Evolutionary conservation across 2,888 invertebrate genomes (phyloP), one percentile per base, ranked within the genome.

Genomic region (Amiota minor): DNA sequence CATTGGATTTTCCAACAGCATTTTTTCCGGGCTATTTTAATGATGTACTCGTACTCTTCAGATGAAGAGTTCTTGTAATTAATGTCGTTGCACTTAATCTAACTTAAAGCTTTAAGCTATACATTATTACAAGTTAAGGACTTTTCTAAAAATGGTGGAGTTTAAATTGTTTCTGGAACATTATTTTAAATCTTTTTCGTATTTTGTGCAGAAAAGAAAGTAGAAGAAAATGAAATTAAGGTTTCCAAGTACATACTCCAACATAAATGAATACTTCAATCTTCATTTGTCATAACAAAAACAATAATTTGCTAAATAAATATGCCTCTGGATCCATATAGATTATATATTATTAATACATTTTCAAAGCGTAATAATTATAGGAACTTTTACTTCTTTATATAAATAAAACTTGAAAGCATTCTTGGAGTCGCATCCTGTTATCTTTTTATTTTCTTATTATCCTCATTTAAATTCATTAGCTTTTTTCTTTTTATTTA

Each of bases 381-480:
- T 35, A 6, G 35, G 6, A 35, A 35, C 2, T 4, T 35, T 35
- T 35, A 35, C 35, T 35, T 35, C 35, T 35, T 35, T 6, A 35
- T 35, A 35, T 8, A 35, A 35, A 35, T 6, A 35, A 35, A 6
- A 6, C 35, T 35, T 35, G 35, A 35, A 35, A 35, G 35, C 35
- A 35, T 35, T 6, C 35, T 35, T 35, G 35, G 2, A 35, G 35
- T 4, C 35, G 6, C 35, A 35, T 35, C 35, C 35, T 35, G 35
- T 35, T 35, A 6, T 35, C 10, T 18, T 0, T 64, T 64, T 10
- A 64, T n/a, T 20, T 67, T 50, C 67, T 50, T 67, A 50, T 20
- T 16, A 12, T 61, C 14, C 67, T 67, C 67, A 67, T 67, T 67
- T 67, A 67, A 67, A 67, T 67, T 67, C 67, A 67, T 67, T 67